These are phyloP conservation scores for Elmis aenea DNA, from an alignment of 2,888 invertebrate genomes.

Conservation along the genomic window DNA sequence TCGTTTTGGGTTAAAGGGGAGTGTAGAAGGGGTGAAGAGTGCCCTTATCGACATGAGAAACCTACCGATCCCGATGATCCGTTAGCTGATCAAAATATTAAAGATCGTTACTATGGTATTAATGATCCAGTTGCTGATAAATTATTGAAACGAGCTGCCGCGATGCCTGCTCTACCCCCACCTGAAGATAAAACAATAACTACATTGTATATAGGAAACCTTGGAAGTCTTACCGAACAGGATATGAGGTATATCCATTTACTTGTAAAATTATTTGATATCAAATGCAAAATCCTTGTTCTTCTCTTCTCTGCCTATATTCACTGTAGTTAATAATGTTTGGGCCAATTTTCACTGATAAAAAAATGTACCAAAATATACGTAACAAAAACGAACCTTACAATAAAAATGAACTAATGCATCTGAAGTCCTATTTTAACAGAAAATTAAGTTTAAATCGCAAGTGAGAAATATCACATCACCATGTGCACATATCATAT, in stretches of 20 bases:
- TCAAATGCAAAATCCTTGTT: too few species aligned
- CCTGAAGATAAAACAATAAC: conserved; percentile 96
- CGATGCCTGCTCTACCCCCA: conserved; percentile 90
- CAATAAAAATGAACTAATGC: too few species aligned
- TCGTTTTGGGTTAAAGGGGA: conserved; percentile 99
- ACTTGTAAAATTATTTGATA: too few species aligned
- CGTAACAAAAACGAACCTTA: too few species aligned
- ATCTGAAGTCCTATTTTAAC: too few species aligned
- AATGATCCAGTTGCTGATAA: conserved; percentile 97
- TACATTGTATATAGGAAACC: conserved; percentile 94
- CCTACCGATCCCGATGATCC: conserved; percentile 97
- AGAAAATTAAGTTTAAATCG: too few species aligned
- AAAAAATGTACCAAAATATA: too few species aligned
- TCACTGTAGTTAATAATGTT: conserved; percentile 4
- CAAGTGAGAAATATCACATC: too few species aligned
- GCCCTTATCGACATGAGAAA: conserved; percentile 93
- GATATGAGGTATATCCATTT: conserved; percentile 62
- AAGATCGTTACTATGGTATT: conserved; percentile 88
- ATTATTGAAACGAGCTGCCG: conserved; percentile 80
- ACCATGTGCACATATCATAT: too few species aligned
- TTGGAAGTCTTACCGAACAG: conserved; percentile 86
- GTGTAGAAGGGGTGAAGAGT: conserved; percentile 92
- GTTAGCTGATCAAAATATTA: conserved; percentile 91
- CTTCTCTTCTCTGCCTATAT: background rate
- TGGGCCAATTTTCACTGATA: too few species aligned